A percentile compares a stretch with the other conserved stretches of the same genome.
phyloP scores from a whole-genome alignment of 2,797 vertebrate genomes.

The Danionella dracula region DNA sequence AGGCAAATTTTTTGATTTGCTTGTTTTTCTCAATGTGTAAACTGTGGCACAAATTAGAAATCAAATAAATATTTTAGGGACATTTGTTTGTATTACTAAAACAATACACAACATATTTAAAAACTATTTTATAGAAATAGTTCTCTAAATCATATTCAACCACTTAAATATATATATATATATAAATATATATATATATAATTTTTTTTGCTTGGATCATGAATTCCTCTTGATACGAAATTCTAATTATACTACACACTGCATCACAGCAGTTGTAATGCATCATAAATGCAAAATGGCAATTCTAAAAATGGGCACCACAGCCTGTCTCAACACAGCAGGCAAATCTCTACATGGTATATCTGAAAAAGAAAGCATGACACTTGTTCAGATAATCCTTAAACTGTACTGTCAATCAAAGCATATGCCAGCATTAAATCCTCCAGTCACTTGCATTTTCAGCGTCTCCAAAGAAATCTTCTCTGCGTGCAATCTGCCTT shows the following conservation, averaged over 20 bases:
- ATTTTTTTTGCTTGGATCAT: no score
- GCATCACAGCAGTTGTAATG: neutral
- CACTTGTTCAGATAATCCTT: constrained; percentile 24
- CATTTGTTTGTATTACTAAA: no score
- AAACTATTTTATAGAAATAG: no score
- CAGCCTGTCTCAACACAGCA: neutral
- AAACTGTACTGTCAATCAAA: constrained; percentile 21
- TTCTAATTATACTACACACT: neutral
- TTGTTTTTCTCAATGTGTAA: no score
- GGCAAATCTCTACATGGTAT: constrained; percentile 7
- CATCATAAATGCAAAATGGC: neutral
- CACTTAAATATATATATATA: no score
- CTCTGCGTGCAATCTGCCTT: neutral
- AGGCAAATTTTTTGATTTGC: neutral
- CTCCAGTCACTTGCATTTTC: constrained; percentile 7
- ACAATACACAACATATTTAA: no score
- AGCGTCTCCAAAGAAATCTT: constrained; percentile 8
- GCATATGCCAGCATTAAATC: neutral
- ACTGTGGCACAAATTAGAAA: no score
- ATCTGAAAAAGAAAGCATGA: constrained; percentile 16
- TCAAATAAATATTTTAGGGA: no score
- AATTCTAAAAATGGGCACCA: constrained; percentile 5
- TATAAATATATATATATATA: no score
- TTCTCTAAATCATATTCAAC: no score
- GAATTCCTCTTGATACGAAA: neutral